Conservation (phyloP, 2,113 vertebrate species). For the Microcebus tavaratra region DNA sequence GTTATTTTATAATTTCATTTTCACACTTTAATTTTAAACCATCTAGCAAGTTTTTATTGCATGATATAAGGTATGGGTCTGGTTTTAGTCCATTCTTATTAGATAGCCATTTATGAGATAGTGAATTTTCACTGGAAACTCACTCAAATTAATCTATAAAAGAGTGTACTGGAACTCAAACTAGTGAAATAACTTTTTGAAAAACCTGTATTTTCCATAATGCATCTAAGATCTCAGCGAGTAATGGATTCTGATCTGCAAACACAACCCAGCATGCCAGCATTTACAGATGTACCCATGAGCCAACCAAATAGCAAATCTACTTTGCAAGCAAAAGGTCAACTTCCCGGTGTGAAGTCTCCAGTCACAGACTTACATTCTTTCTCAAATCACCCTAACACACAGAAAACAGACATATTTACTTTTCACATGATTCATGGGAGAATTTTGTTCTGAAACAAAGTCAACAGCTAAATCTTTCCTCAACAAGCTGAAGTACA, state of each 20-base stretch:
- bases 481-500: constrained; percentile 44
- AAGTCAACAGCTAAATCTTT: constrained; percentile 66
- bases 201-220: constrained; percentile 53
- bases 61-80: neutral
- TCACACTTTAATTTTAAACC: constrained; percentile 47
- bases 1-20: constrained; percentile 44
- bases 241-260: constrained; percentile 71
- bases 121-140: constrained; percentile 51
- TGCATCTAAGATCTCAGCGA: constrained; percentile 43
- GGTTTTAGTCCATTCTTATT: constrained; percentile 41
- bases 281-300: constrained; percentile 62
- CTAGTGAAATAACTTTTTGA: constrained; percentile 25
- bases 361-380: constrained; percentile 51
- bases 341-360: constrained; percentile 70
- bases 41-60: neutral
- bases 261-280: constrained; percentile 65
- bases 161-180: constrained; percentile 43
- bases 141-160: neutral
- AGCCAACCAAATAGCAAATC: constrained; percentile 67
- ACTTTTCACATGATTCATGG: constrained; percentile 46
- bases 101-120: neutral
- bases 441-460: constrained; percentile 60
- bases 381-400: constrained; percentile 57
- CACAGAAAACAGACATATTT: constrained; percentile 65
- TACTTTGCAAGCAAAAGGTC: constrained; percentile 76